Evolutionary conservation across 2,888 invertebrate genomes (phyloP), one percentile per base, ranked within the genome.

Genomic region (Anarsia innoxiella): DNA sequence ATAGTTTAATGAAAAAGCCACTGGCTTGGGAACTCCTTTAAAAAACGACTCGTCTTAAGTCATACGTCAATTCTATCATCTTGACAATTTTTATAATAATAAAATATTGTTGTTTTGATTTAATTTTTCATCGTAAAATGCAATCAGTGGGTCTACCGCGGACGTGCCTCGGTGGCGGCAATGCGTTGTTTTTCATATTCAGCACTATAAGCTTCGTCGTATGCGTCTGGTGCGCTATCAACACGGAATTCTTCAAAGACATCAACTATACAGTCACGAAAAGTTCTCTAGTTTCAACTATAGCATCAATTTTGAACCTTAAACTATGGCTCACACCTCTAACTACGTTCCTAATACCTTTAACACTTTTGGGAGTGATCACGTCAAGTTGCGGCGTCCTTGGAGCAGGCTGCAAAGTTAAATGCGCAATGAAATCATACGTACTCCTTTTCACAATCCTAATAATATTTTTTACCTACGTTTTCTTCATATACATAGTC

Each of bases 381-480:
- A 78, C 80, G 0, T 76, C 83, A 0, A 79, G 79, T 35, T 84
- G 80, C 39, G 84, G 84, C 0, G 59, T 83, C 0, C 45, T 82
- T 1, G 79, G 80, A 1, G 77, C 83, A 0, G 77, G 78, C 0
- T 83, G 79, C 42, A 70, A 59, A 47, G 35, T 73, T 8, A 74
- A 75, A 58, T 82, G 79, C 33, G 80, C 82, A 0, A 55, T 80
- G 1, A 78, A 82, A 42, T 56, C 71, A 1, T 84, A 83, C 48
- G 58, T 83, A 10, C 66, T 79, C 19, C 64, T 82, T 1, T 71
- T 72, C 0, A 65, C 75, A 0, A 12, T 67, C 0, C 40, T 76
- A 37, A 61, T 66, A 0, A 46, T 57, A 0, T 38, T 62, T 0
- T 60, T 69, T 0, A 70, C 75, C 46, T 80, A 76, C 73, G 11